Evolutionary conservation across 1,140 invertebrate genomes (phyloP).

Genomic region (Lordiphosa mommai): DNA sequence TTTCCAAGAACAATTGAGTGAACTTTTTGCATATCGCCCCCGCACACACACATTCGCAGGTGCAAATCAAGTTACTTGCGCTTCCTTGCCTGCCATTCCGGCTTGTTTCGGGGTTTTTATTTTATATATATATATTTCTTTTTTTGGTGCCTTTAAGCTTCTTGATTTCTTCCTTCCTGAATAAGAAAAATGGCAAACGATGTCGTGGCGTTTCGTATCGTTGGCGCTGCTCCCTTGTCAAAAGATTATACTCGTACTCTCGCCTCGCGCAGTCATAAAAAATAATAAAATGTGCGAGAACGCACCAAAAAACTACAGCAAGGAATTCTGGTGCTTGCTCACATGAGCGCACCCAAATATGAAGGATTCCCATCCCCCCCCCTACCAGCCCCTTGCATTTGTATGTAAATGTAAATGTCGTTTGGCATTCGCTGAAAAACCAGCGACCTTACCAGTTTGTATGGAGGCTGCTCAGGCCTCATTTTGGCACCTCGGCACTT

Average conservation of each 20-base stretch:
- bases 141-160: constrained; percentile 23
- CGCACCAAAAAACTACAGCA: constrained; percentile 42
- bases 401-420: constrained; percentile 56
- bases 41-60: constrained; percentile 31
- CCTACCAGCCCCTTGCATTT: constrained; percentile 23
- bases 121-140: not conserved
- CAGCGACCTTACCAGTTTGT: constrained; percentile 32
- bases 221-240: constrained; percentile 29
- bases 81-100: constrained; percentile 47
- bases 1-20: constrained; percentile 28
- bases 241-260: constrained; percentile 33
- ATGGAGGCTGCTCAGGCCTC: constrained; percentile 44
- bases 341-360: constrained; percentile 70
- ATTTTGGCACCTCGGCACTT: constrained; percentile 70
- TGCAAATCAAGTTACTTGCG: constrained; percentile 70
- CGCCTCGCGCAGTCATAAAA: constrained; percentile 66
- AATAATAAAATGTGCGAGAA: constrained; percentile 73
- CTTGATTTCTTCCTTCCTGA: constrained; percentile 74
- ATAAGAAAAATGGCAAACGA: constrained; percentile 52
- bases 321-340: constrained; percentile 17
- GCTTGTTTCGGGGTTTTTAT: constrained; percentile 45
- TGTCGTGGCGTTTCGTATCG: constrained; percentile 46
- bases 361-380: constrained; percentile 15
- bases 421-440: constrained; percentile 36
- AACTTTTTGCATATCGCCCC: constrained; percentile 19